Evolutionary conservation across 1,140 invertebrate species (phyloP), one percentile per base, ranked within the genome.

Genomic region (Coboldia fuscipes): DNA sequence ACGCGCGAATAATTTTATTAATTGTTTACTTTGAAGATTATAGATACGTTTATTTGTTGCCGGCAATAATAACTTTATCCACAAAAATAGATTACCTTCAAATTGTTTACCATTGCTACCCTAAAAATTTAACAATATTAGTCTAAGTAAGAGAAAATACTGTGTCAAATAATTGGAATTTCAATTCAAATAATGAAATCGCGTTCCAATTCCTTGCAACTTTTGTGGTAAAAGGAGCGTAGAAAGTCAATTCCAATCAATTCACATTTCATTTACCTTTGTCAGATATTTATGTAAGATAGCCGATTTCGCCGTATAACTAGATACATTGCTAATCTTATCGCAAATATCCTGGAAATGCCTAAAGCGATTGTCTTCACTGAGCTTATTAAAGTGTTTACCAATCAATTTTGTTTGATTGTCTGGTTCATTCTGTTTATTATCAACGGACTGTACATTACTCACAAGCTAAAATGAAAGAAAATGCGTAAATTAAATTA

Each of bases 1-100:
- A 46, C 71, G 67, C 30, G 81, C 75, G 54, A 89, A 92, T 10
- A 93, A 51, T 54, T 93, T 94, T 0, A 90, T 61, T 23, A 93
- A 56, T 44, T 90, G 84, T 53, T 89, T 93, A 46, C 75, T 88
- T 55, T 90, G 85, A 16, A 94, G 54, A 60, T 93, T 93, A 47
- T 92, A 93, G 16, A 92, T 68, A 34, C 80, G 61, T 48, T 89
- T 85, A 2, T 70, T 64, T 23, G 77, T 74, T 15, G 72, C 72
- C 1, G 88, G 88, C 20, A 93, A 59, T n/a, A 93, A 49, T 30
- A 90, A 52, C 41, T 75, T 75, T 46, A 84, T 70, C 80, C 84
- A 84, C n/a, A 89, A 57, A 28, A 68, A 56, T 9, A 82, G 47
- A 56, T 89, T 73, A 3, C 85, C 74, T 45, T 75, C 62, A 51